Evolutionary conservation across 2,888 invertebrate species (phyloP).

Genomic region (Leptinotarsa rubiginosa): DNA sequence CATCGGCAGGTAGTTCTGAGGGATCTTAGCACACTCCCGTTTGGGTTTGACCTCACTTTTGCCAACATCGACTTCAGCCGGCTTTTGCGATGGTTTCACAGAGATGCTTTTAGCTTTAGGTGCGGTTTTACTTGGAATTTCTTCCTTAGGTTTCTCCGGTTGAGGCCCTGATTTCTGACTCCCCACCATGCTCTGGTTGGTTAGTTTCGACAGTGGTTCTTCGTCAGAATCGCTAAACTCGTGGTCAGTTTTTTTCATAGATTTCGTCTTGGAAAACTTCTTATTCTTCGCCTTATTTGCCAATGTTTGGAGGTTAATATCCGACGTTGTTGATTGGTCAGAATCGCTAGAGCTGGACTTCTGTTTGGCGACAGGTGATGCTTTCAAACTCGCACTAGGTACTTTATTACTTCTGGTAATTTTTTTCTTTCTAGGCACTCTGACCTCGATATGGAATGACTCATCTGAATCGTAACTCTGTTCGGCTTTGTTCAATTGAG

Average conservation of each 20-base stretch:
- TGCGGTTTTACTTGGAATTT: conserved; percentile 34
- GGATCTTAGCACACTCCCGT: conserved; percentile 62
- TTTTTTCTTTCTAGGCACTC: conserved; percentile 54
- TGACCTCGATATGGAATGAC: conserved; percentile 53
- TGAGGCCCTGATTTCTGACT: conserved; percentile 42
- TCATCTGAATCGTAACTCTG: conserved; percentile 55
- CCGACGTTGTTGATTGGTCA: conserved; percentile 55
- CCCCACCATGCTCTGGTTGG: conserved; percentile 54
- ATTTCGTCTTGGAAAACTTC: conserved; percentile 52
- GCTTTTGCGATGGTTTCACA: conserved; percentile 30
- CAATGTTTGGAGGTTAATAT: conserved; percentile 51
- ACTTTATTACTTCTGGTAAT: conserved; percentile 49
- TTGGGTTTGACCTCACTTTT: conserved; percentile 58
- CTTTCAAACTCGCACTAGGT: neutral
- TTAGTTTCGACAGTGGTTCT: conserved; percentile 73
- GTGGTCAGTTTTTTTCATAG: conserved; percentile 50
- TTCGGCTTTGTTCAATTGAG: conserved; percentile 40
- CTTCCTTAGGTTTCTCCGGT: conserved; percentile 27
- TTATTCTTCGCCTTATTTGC: conserved; percentile 51
- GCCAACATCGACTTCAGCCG: conserved; percentile 30
- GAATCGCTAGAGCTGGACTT: conserved; percentile 46
- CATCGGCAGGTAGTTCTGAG: conserved; percentile 62
- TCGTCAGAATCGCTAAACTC: conserved; percentile 75
- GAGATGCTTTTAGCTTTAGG: conserved; percentile 23
- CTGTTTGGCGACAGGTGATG: conserved; percentile 5